Conservation (phyloP, 2,113 vertebrate genomes). For the Macheiramphus alcinus region DNA sequence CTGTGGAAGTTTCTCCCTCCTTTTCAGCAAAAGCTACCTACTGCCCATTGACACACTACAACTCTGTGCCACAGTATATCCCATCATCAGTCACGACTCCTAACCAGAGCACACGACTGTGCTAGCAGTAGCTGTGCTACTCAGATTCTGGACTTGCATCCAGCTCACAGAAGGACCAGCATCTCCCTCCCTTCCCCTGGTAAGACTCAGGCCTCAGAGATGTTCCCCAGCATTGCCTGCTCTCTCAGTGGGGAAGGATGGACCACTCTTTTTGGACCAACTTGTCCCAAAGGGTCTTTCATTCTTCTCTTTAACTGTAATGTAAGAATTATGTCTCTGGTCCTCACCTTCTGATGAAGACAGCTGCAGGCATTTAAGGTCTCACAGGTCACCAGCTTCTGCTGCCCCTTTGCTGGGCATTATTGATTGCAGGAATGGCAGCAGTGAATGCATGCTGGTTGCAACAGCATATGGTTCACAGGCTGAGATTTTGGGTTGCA, state of each 20-base stretch:
- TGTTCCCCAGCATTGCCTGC: neutral
- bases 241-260: neutral
- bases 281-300: neutral
- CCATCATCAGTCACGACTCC: neutral
- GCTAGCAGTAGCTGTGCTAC: neutral
- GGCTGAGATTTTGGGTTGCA: neutral
- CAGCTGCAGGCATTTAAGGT: neutral
- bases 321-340: neutral
- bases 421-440: neutral
- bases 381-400: neutral
- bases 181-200: neutral
- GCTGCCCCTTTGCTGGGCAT: neutral
- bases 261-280: fast-evolving
- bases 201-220: neutral
- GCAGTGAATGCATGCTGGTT: neutral
- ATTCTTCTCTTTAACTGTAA: neutral
- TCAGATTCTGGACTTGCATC: neutral
- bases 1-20: neutral
- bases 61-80: neutral
- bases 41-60: neutral
- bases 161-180: neutral
- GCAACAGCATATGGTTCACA: neutral
- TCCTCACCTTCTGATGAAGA: neutral
- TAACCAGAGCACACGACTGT: neutral
- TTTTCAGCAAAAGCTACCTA: neutral